Conservation (phyloP, 2,797 vertebrate genomes). For the Jordanella pulchra region DNA sequence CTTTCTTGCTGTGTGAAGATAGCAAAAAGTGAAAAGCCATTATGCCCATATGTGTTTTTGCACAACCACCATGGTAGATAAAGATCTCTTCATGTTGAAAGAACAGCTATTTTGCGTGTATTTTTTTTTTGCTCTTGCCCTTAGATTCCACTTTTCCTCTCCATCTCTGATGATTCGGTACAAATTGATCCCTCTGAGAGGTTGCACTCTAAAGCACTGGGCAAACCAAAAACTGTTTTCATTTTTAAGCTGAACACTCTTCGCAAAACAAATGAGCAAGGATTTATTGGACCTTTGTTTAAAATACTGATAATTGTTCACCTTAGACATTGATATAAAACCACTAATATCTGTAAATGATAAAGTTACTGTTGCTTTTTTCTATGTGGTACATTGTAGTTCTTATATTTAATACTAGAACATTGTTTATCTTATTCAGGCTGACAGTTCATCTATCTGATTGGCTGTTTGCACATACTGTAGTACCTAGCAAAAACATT, state of each 20-base stretch:
- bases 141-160: neutral
- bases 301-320: neutral
- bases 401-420: neutral
- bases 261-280: neutral
- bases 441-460: conserved; percentile 4
- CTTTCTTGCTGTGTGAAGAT: conserved; percentile 15
- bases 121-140: conserved; percentile 7
- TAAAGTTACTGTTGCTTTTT: neutral
- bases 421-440: neutral
- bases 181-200: conserved; percentile 11
- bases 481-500: neutral
- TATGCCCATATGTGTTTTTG: conserved; percentile 25
- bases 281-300: neutral
- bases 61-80: conserved; percentile 3
- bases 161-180: conserved; percentile 4
- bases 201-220: neutral
- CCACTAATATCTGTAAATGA: neutral
- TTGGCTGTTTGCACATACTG: neutral
- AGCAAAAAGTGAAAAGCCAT: conserved; percentile 5
- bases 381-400: neutral
- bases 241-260: neutral
- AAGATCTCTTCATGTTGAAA: conserved; percentile 3
- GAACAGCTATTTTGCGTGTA: neutral
- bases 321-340: neutral
- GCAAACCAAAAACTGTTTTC: neutral